These are phyloP conservation scores for Clarias laeviceps DNA, from an alignment of 2,797 vertebrate species.

Conservation along the genomic window DNA sequence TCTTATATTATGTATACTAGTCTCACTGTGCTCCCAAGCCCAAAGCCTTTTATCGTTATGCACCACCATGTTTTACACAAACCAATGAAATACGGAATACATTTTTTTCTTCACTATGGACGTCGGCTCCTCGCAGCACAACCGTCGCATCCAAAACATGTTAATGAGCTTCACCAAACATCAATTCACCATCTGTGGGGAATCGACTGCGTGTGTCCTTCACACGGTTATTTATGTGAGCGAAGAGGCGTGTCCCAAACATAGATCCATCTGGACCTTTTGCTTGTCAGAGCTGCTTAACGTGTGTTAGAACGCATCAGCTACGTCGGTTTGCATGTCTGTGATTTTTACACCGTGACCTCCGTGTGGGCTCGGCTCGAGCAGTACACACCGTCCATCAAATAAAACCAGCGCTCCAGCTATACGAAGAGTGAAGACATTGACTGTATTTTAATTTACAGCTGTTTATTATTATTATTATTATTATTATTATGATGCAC, in stretches of 20 bases:
- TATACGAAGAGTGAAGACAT: neutral
- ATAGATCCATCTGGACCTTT: constrained; percentile 39
- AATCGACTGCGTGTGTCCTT: constrained; percentile 45
- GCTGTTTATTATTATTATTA: neutral
- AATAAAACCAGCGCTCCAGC: constrained; percentile 36
- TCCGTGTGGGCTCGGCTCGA: neutral
- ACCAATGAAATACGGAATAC: constrained; percentile 13
- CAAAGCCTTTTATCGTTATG: constrained; percentile 35
- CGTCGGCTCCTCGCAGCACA: constrained; percentile 25
- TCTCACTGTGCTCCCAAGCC: constrained; percentile 21
- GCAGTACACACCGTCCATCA: constrained; percentile 34
- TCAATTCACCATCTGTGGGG: constrained; percentile 18
- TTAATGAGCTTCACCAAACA: constrained; percentile 44
- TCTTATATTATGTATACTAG: neutral
- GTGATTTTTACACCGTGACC: constrained; percentile 40
- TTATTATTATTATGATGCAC: neutral
- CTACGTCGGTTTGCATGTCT: constrained; percentile 45
- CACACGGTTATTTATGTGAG: constrained; percentile 47
- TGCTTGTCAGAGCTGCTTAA: constrained; percentile 37
- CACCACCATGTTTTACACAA: neutral
- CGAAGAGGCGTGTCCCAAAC: constrained; percentile 36
- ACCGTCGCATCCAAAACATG: constrained; percentile 15
- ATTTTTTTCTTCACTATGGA: neutral
- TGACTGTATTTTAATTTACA: constrained; percentile 2
- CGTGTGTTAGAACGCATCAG: constrained; percentile 18